Evolutionary conservation across 1,140 invertebrate genomes (phyloP), one percentile per base, ranked within the genome.

Genomic region (Saxidomus purpurata): DNA sequence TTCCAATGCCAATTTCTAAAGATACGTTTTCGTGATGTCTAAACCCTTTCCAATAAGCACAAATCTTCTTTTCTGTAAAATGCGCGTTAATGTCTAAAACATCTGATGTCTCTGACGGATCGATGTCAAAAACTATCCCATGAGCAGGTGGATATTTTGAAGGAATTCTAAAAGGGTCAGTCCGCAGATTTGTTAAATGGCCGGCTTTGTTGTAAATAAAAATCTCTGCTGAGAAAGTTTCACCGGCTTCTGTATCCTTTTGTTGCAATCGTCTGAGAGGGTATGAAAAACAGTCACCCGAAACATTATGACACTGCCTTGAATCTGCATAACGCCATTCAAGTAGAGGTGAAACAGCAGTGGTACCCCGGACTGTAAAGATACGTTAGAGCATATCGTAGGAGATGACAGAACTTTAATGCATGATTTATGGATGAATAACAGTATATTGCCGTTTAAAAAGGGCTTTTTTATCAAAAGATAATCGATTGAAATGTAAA

Each of bases 201-300:
- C 76, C 76, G 0, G 76, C 76, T 25, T 49, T 79, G 36, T 79
- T 79, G 76, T 79, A 79, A 15, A 79, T n/a, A 28, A 25, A 47
- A 17, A 79, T 17, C n/a, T 49, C 47, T 22, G 49, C 28, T 31
- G 38, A 28, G 28, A 47, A 79, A 19, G n/a, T 15, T 13, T 49
- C n/a, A 22, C 47, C 47, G 2, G 17, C n/a, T 4, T 28, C 38
- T 1, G 76, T 79, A 31, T 79, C 47, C 13, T 49, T 40, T n/a
- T 47, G 19, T 47, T 79, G 76, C 19, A 79, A 28, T n/a, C 43
- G 25, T 22, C 22, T 11, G 25, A 79, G 43, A n/a, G 76, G 76
- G 49, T 79, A 79, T 1, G 38, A 31, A 49, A 79, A n/a, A 17
- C 76, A 79, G 17, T 47, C 38, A n/a, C 43, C 22, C 17, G 40